Percentiles rank a stretch among this genome's conserved stretches.
Conservation (phyloP, 2,888 invertebrate genomes). For the Brachypalpus laphriformis region DNA sequence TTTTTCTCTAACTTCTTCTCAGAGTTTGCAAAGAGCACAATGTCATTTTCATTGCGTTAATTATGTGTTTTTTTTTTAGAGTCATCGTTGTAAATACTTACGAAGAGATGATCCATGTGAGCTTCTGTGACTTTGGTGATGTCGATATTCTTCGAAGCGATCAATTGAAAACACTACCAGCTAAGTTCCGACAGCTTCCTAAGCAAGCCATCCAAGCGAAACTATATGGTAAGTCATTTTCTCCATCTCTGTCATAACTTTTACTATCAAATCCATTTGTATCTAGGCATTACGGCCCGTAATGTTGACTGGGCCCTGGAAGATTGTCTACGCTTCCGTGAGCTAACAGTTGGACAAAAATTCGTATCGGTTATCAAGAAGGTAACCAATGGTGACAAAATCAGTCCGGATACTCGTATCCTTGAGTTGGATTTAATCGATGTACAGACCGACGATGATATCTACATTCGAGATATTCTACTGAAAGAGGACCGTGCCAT, state of each 20-base stretch:
- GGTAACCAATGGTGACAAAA: conserved; percentile 86
- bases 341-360: conserved; percentile 87
- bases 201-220: conserved; percentile 87
- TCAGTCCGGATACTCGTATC: conserved; percentile 85
- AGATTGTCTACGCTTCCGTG: conserved; percentile 89
- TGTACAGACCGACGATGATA: conserved; percentile 87
- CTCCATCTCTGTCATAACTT: background rate
- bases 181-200: conserved; percentile 85
- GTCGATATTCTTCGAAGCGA: conserved; percentile 84
- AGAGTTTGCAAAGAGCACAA: no score
- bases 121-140: conserved; percentile 87
- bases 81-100: conserved; percentile 85
- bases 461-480: conserved; percentile 87
- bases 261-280: conserved; percentile 17
- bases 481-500: conserved; percentile 86
- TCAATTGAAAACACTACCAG: conserved; percentile 84
- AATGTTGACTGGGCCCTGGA: conserved; percentile 83
- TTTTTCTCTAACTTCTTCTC: no score
- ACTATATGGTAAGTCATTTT: conserved; percentile 84
- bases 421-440: conserved; percentile 89
- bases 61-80: conserved; percentile 79
- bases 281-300: conserved; percentile 84
- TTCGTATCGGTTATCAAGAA: conserved; percentile 88
- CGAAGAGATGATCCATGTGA: conserved; percentile 85
- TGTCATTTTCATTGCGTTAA: no score